Evolutionary conservation across 53 echinoderm and acorn worm genomes (phyloP).

Genomic region (Actinopyga echinites): DNA sequence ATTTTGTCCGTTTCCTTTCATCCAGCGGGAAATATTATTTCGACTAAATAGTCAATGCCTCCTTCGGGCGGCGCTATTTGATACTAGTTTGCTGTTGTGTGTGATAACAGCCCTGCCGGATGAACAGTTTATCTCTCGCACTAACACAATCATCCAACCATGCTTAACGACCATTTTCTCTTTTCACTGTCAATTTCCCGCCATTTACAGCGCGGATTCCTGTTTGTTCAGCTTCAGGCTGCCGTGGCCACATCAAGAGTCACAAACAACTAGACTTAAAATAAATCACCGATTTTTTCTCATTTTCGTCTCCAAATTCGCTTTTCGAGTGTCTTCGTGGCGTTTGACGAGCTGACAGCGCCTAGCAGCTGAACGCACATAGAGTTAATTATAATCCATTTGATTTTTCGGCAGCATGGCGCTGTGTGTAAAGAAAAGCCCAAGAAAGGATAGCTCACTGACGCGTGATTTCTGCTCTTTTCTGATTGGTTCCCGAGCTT

Average conservation of each 20-base stretch:
- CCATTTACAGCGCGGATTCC: constrained; percentile 31
- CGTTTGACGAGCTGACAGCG: constrained; percentile 33
- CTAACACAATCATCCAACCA: constrained; percentile 13
- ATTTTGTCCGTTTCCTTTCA: not conserved
- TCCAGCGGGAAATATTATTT: too few species aligned
- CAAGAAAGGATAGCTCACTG: constrained; percentile 5
- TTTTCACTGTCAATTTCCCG: constrained; percentile 37
- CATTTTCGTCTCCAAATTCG: constrained; percentile 28
- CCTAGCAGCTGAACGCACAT: constrained; percentile 80
- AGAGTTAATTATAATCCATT: constrained; percentile 89
- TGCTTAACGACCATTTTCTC: constrained; percentile 35
- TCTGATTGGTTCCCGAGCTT: constrained; percentile 19
- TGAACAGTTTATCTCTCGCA: constrained; percentile 7
- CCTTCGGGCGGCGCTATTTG: constrained; percentile 35
- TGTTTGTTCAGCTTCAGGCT: constrained; percentile 69
- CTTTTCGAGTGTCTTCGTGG: constrained; percentile 29
- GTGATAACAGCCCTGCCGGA: not conserved
- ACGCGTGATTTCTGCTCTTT: constrained; percentile 16
- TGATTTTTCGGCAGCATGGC: constrained; percentile 61
- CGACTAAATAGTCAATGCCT: not conserved
- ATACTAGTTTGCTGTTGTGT: constrained; percentile 32
- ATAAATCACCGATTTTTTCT: constrained; percentile 57
- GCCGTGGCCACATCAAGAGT: constrained; percentile 64
- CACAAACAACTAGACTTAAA: constrained; percentile 66
- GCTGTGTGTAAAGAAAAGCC: not conserved